Base-by-base conservation (phyloP, 2,797 vertebrate genomes). In the Phoebastria nigripes region DNA sequence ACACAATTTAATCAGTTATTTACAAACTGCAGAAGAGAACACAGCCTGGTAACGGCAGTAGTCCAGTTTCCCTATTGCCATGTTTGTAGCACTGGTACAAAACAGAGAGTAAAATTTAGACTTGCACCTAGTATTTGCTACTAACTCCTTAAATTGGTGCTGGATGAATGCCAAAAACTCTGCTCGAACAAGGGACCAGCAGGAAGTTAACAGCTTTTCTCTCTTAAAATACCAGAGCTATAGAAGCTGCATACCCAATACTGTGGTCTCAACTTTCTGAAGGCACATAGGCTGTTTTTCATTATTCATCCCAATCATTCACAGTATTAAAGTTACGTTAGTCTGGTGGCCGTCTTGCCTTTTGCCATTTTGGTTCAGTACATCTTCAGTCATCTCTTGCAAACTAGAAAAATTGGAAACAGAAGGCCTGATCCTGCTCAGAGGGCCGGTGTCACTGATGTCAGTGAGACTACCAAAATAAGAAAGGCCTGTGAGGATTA, bases 311-410 rank as follows among this genome's bases (percentile, higher is more conserved):
- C 42, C 33, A 46, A 5, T 74, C 28, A 15, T 73, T 93, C 31
- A 25, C 29, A 26, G 7, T 66, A 59, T 62, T 71, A 55, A 86
- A 81, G 69, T 72, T 87, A 24, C 22, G 37, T 31, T 35, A 62
- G 13, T 78, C 54, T 88, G 21, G 7, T 44, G 59, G 31, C 49
- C 17, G 0, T 73, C 70, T 79, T 63, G 58, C 65, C 44, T 93
- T 95, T 91, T 91, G 51, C 84, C 51, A 29, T 93, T 95, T 96
- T 91, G 71, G 63, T 92, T 93, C 39, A 26, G 44, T 84, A 51
- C 44, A 7, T 73, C 41, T 87, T 87, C 52, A 63, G 24, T 82
- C 31, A 11, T 62, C 42, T 83, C 39, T 72, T 90, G 62, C 6
- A 11, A 82, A 58, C 51, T 51, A 70, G 72, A 74, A 89, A 72